These are phyloP conservation scores for Cochlearius cochlearius DNA, from an alignment of 2,113 vertebrate species.

Conservation along the genomic window DNA sequence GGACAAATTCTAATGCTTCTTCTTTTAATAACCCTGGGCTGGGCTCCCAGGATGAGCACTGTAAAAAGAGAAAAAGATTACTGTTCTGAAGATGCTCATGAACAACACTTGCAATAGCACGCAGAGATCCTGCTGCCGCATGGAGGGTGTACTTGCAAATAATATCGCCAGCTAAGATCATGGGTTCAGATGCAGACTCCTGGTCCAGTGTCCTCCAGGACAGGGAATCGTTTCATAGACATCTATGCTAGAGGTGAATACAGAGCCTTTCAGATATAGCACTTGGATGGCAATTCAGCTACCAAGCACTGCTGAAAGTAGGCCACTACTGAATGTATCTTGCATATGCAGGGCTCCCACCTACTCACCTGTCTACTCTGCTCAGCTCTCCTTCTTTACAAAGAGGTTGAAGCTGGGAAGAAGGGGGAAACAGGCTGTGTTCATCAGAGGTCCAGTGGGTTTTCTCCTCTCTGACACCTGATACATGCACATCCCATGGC, in stretches of 20 bases:
- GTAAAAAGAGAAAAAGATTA: not conserved
- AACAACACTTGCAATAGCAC: not conserved
- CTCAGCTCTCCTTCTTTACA: not conserved
- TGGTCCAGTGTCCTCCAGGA: not conserved
- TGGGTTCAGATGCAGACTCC: not conserved
- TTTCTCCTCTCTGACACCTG: not conserved
- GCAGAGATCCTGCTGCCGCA: not conserved
- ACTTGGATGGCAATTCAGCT: not conserved
- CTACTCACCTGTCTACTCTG: not conserved
- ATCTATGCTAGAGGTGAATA: not conserved
- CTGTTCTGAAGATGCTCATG: not conserved
- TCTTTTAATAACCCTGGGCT: not conserved
- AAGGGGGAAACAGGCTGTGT: not conserved
- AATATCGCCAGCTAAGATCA: not conserved
- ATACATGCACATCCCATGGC: not conserved
- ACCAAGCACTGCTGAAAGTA: not conserved
- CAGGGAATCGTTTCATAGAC: not conserved
- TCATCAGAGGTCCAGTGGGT: not conserved
- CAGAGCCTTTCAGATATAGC: not conserved
- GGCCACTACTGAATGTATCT: not conserved
- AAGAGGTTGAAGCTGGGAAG: not conserved
- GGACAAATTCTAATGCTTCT: not conserved
- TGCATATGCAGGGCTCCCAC: not conserved
- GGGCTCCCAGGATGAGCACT: not conserved
- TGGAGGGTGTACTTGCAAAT: not conserved